Percentiles rank a stretch among this genome's conserved stretches.
These are phyloP conservation scores for Ptychodera flava DNA, from an alignment of 35 echinoderm and acorn worm species.

Conservation along the genomic window DNA sequence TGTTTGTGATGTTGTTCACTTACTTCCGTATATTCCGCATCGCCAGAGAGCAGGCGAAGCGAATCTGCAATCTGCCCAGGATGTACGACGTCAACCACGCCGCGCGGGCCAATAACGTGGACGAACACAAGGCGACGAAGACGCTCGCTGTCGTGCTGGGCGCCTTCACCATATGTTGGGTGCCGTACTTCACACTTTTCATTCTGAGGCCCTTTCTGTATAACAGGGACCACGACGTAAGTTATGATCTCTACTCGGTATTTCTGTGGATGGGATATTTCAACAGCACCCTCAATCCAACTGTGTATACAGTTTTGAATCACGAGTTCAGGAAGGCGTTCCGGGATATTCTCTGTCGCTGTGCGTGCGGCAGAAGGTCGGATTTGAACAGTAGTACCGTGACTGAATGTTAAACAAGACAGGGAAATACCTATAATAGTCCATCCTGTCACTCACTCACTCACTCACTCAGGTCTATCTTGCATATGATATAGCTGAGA, in stretches of 20 bases:
- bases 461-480: no score
- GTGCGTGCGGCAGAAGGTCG: not conserved
- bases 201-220: not conserved
- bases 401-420: not conserved
- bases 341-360: not conserved
- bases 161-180: not conserved
- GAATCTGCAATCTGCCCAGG: not conserved
- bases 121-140: not conserved
- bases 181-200: not conserved
- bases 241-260: slow-evolving; percentile 20
- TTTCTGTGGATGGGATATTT: slow-evolving; percentile 60
- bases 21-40: not conserved
- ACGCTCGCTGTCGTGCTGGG: not conserved
- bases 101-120: slow-evolving; percentile 21
- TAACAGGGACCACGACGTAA: slow-evolving; percentile 19
- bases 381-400: not conserved
- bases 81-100: not conserved
- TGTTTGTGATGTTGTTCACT: not conserved
- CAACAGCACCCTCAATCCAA: slow-evolving; percentile 58
- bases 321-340: slow-evolving; percentile 57
- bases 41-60: not conserved
- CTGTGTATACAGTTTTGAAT: slow-evolving; percentile 58
- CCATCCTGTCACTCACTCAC: no score
- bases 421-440: no score
- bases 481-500: no score